A percentile compares a stretch with the other conserved stretches of the same genome.
Conservation (phyloP, 2,888 invertebrate genomes). For the Tenthredo notha region DNA sequence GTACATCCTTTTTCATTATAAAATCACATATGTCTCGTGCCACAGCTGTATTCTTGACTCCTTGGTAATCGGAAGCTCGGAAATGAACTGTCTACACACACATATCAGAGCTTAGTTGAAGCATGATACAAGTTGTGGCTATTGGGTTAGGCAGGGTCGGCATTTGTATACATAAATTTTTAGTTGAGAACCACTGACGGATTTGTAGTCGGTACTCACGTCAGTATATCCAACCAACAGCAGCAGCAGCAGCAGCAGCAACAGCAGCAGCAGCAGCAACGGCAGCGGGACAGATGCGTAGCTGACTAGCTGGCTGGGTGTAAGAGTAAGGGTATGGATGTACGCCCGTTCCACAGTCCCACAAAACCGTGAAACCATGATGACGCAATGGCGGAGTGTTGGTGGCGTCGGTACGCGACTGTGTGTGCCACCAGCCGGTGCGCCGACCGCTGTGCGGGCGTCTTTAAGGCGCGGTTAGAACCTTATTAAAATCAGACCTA, state of each 20-base stretch:
- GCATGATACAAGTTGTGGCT: background rate
- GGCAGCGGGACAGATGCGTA: conserved; percentile 57
- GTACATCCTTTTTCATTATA: background rate
- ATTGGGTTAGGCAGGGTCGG: conserved; percentile 20
- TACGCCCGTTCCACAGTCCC: conserved; percentile 60
- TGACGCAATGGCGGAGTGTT: conserved; percentile 69
- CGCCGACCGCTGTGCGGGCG: conserved; percentile 50
- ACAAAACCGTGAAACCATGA: conserved; percentile 65
- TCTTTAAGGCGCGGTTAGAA: conserved; percentile 41
- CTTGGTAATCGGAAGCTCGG: background rate
- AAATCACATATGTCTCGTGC: background rate
- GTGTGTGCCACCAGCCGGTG: conserved; percentile 51
- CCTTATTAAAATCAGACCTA: background rate
- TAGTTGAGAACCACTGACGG: conserved; percentile 56
- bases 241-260: conserved; percentile 14
- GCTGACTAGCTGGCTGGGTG: conserved; percentile 51
- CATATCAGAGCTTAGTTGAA: background rate
- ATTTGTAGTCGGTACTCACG: conserved; percentile 53
- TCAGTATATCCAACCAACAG: conserved; percentile 22
- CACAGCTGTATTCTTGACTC: background rate
- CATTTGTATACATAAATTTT: background rate
- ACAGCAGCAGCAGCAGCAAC: conserved; percentile 27
- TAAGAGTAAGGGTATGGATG: conserved; percentile 43
- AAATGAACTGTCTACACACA: background rate
- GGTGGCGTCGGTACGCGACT: conserved; percentile 55